These are phyloP conservation scores for Rotaria macrura DNA, from an alignment of 2,888 invertebrate species.

Conservation along the genomic window DNA sequence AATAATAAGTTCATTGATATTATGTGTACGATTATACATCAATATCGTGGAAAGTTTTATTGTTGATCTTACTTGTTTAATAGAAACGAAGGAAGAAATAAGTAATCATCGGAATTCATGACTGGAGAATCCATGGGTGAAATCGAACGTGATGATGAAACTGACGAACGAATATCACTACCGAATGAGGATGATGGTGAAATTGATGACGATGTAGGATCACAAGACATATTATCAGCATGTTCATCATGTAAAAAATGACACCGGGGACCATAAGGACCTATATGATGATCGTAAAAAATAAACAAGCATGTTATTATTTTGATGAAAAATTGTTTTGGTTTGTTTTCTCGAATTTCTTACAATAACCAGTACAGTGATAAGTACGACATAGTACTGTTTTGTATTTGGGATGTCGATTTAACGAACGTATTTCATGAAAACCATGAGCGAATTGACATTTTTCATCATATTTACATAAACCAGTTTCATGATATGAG, in stretches of 20 bases:
- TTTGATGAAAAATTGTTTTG: not conserved
- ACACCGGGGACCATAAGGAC: slow-evolving; percentile 87
- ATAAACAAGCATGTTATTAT: too few relatives aligned
- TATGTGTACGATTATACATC: too few relatives aligned
- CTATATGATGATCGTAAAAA: not conserved
- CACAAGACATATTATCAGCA: not conserved
- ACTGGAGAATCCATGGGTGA: slow-evolving; percentile 21
- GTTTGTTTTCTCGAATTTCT: not conserved
- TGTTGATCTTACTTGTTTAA: not conserved
- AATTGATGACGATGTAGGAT: not conserved
- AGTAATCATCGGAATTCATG: not conserved
- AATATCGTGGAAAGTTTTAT: too few relatives aligned
- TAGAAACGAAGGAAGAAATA: not conserved
- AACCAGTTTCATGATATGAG: slow-evolving; percentile 67
- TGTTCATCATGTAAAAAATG: slow-evolving; percentile 73
- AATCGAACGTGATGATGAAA: slow-evolving; percentile 26
- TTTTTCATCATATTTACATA: slow-evolving; percentile 95
- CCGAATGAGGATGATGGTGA: not conserved
- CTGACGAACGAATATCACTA: slow-evolving; percentile 5
- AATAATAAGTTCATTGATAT: not conserved
- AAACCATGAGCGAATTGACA: slow-evolving; percentile 93
- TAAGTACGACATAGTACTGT: slow-evolving; percentile 87
- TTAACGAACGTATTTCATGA: slow-evolving; percentile 74
- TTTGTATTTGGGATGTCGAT: slow-evolving; percentile 93
- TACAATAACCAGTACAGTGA: slow-evolving; percentile 71